A percentile compares a stretch with the other conserved stretches of the same genome.
These are phyloP conservation scores for Leucoma salicis DNA, from an alignment of 2,888 invertebrate genomes.

Conservation along the genomic window DNA sequence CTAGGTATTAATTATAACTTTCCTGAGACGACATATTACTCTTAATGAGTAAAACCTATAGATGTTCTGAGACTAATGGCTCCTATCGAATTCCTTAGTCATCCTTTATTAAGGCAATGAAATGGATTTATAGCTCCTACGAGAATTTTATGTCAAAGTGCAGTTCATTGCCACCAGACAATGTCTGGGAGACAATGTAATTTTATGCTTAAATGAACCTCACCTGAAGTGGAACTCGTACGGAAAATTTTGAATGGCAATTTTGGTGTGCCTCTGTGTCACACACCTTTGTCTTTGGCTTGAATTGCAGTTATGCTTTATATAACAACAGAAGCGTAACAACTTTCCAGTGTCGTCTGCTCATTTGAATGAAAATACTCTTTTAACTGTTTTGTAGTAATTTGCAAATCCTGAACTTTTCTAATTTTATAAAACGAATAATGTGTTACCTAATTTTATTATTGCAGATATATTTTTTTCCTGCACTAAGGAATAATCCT, in stretches of 20 bases:
- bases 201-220: conserved; percentile 80
- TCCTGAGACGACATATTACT: conserved; percentile 30
- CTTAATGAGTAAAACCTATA: conserved; percentile 64
- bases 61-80: conserved; percentile 63
- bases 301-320: conserved; percentile 76
- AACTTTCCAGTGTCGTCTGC: conserved; percentile 61
- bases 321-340: conserved; percentile 72
- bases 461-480: too few relatives aligned
- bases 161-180: conserved; percentile 80
- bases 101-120: conserved; percentile 78
- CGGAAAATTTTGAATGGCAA: conserved; percentile 77
- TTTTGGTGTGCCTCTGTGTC: conserved; percentile 63
- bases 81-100: conserved; percentile 72
- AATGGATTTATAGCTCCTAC: conserved; percentile 77
- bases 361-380: conserved; percentile 49
- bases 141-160: conserved; percentile 81
- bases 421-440: conserved; percentile 29
- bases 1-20: conserved; percentile 15
- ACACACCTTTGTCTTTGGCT: conserved; percentile 65
- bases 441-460: too few relatives aligned
- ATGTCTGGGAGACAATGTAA: conserved; percentile 78
- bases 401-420: conserved; percentile 47
- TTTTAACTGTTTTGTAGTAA: conserved; percentile 43
- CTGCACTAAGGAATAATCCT: too few relatives aligned
- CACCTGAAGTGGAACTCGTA: conserved; percentile 74